Evolutionary conservation across 2,888 invertebrate species (phyloP).

Genomic region (Tenthredo mesomela): DNA sequence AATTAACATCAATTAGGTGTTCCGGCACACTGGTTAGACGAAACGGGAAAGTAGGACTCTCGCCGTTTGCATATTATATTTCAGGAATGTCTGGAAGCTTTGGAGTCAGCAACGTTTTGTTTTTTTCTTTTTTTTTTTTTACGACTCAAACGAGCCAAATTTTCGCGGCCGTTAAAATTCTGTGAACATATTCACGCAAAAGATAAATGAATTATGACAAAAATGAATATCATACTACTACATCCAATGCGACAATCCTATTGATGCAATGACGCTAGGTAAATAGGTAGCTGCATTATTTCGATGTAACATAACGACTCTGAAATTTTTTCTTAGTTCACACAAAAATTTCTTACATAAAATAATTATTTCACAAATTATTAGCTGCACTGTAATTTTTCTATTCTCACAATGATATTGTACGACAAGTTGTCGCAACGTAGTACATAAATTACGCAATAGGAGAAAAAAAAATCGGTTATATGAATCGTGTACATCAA

Average conservation of each 20-base stretch:
- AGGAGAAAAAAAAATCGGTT: no score
- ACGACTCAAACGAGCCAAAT: not conserved
- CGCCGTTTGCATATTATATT: not conserved
- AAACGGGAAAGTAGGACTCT: not conserved
- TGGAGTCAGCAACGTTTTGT: not conserved
- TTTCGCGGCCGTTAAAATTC: not conserved
- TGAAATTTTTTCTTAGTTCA: not conserved
- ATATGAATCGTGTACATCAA: not conserved
- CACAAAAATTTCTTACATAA: not conserved
- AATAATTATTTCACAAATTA: not conserved
- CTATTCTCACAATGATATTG: not conserved
- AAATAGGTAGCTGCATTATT: not conserved
- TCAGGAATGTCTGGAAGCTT: not conserved
- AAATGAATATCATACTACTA: not conserved
- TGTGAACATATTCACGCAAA: not conserved
- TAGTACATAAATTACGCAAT: conserved; percentile 13
- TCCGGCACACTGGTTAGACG: conserved; percentile 58
- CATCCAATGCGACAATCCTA: not conserved
- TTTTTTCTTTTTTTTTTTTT: not conserved
- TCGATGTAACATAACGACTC: not conserved
- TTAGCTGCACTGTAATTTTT: not conserved
- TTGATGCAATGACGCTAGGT: not conserved
- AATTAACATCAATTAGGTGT: conserved; percentile 66
- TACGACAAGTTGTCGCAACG: not conserved
- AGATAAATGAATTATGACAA: not conserved